Evolutionary conservation across 2,888 invertebrate species (phyloP).

Genomic region (Baronia brevicornis): DNA sequence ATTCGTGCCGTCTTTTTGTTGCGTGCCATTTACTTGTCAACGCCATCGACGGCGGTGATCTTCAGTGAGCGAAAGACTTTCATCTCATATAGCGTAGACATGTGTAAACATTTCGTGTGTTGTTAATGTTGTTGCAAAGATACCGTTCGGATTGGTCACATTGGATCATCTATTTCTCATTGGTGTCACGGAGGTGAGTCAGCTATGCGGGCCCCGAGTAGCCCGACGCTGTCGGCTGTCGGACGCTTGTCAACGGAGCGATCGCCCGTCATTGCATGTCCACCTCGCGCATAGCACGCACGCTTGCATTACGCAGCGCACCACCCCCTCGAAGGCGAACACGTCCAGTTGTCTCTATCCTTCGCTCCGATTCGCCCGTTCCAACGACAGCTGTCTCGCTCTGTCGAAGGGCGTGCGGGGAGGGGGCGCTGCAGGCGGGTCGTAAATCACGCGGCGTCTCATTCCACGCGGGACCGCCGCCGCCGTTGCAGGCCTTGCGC

Average conservation of each 20-base stretch:
- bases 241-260: constrained; percentile 67
- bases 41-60: constrained; percentile 57
- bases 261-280: constrained; percentile 72
- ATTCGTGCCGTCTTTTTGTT: constrained; percentile 64
- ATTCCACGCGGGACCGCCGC: constrained; percentile 75
- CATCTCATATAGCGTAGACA: constrained; percentile 27
- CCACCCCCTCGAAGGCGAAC: constrained; percentile 65
- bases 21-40: constrained; percentile 65
- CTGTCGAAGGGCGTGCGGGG: constrained; percentile 60
- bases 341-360: constrained; percentile 51
- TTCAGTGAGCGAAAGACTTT: constrained; percentile 50
- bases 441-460: constrained; percentile 75
- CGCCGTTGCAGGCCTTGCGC: constrained; percentile 70
- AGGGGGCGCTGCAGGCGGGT: constrained; percentile 74
- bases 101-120: constrained; percentile 27
- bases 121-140: constrained; percentile 26
- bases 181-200: constrained; percentile 54
- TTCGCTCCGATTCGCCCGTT: constrained; percentile 23
- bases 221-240: constrained; percentile 46
- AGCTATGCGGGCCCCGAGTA: constrained; percentile 54
- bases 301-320: constrained; percentile 74
- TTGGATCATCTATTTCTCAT: constrained; percentile 40
- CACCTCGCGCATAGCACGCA: constrained; percentile 74
- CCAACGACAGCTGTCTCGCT: constrained; percentile 39
- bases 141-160: constrained; percentile 28